These are phyloP conservation scores for Cottus gobio DNA, from an alignment of 2,113 vertebrate species.

Conservation along the genomic window DNA sequence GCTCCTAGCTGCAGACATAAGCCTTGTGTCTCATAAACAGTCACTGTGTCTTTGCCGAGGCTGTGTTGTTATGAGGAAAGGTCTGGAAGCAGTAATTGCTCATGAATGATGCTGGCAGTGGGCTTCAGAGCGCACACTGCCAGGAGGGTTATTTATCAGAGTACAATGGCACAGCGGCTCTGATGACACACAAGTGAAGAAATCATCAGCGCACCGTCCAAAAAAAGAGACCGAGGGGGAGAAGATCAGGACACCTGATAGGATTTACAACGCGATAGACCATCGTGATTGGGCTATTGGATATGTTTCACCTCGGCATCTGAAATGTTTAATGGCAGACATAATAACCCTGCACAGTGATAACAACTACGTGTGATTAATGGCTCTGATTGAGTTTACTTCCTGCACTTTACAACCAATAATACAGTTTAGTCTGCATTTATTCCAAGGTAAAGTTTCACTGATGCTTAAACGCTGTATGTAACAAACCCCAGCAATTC, in stretches of 20 bases:
- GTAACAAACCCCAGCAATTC: background rate
- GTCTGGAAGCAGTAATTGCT: conserved; percentile 29
- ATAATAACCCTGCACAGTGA: background rate
- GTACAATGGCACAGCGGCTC: conserved; percentile 43
- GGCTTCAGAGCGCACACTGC: conserved; percentile 14
- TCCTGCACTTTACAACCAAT: background rate
- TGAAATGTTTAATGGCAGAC: conserved; percentile 1
- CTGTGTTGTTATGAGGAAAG: conserved; percentile 8
- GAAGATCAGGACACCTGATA: background rate
- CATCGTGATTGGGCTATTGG: background rate
- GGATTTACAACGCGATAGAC: background rate
- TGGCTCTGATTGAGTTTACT: background rate
- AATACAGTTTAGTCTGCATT: background rate
- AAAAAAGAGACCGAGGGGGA: background rate
- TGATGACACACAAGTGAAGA: conserved; percentile 38
- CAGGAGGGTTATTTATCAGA: conserved; percentile 49
- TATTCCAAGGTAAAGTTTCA: background rate
- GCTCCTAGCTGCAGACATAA: background rate
- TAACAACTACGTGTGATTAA: background rate
- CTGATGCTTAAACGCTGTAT: background rate
- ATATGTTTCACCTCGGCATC: background rate
- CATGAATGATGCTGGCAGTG: conserved; percentile 35
- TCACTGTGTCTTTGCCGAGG: background rate
- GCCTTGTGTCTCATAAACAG: background rate
- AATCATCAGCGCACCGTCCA: conserved; percentile 29